phyloP scores from a whole-genome alignment of 2,113 vertebrate species.

The Serilophus lunatus region DNA sequence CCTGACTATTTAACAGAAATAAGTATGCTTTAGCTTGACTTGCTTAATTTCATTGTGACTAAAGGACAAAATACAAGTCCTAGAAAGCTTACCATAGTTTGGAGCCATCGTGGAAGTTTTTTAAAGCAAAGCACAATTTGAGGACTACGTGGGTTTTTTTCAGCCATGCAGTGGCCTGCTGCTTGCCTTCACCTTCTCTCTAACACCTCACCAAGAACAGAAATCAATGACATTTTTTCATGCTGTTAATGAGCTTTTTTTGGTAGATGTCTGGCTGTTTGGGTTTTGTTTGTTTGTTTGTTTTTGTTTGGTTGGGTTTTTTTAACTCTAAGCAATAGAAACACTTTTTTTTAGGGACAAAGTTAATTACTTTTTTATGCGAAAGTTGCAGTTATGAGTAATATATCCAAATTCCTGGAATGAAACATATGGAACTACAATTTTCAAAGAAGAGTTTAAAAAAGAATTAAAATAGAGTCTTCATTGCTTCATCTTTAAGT shows the following conservation, averaged over 20 bases:
- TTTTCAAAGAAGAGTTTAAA: neutral
- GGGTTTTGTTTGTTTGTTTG: too few relatives aligned
- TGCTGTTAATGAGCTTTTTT: neutral
- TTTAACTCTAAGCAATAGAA: neutral
- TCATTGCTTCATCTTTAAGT: neutral
- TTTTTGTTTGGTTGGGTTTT: neutral
- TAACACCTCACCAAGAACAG: neutral
- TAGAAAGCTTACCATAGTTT: neutral
- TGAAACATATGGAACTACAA: neutral
- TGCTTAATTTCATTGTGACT: neutral
- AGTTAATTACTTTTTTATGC: neutral
- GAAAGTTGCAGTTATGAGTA: neutral
- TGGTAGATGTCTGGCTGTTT: neutral
- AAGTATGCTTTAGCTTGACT: neutral
- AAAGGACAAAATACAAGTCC: neutral
- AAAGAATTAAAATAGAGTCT: neutral
- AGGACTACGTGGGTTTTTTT: neutral
- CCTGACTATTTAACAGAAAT: neutral
- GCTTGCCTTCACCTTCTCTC: neutral
- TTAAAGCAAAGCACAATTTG: neutral
- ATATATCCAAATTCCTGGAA: neutral
- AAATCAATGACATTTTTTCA: neutral
- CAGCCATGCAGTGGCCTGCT: accelerated
- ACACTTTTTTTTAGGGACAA: neutral
- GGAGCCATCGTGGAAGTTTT: neutral